Conservation (phyloP, 2,113 vertebrate species). For the Sinocyclocheilus maitianheensis region DNA sequence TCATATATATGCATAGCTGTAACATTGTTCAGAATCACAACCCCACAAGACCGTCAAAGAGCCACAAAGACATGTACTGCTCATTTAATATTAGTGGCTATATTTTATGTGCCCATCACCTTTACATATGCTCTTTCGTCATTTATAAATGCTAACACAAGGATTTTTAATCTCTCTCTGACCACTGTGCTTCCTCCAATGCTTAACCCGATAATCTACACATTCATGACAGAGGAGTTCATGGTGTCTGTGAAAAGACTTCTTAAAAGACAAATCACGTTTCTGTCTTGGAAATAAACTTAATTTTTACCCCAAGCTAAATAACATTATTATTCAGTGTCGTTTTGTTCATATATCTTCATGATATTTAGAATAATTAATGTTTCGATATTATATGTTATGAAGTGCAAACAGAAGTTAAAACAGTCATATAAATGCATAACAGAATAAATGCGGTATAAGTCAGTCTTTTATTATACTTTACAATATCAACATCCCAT, state of each 20-base stretch:
- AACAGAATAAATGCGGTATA: too few species aligned
- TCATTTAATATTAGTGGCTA: conserved; percentile 23
- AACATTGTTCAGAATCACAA: neutral
- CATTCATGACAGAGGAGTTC: conserved; percentile 29
- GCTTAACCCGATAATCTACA: conserved; percentile 28
- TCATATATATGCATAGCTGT: conserved; percentile 42
- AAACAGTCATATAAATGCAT: too few species aligned
- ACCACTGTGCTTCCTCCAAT: conserved; percentile 5
- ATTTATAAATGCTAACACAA: conserved; percentile 39
- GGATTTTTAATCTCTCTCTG: conserved; percentile 14
- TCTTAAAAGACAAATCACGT: conserved; percentile 28
- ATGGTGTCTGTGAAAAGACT: conserved; percentile 26
- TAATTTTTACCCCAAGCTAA: neutral
- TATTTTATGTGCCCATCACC: conserved; percentile 2
- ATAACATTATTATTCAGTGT: neutral
- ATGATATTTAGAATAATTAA: too few species aligned
- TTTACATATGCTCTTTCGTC: neutral
- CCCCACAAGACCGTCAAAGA: neutral
- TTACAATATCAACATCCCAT: too few species aligned
- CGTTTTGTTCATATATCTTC: neutral
- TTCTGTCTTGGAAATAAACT: neutral
- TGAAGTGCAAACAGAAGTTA: too few species aligned
- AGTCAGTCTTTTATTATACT: too few species aligned
- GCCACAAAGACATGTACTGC: conserved; percentile 24
- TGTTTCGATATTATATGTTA: too few species aligned